phyloP scores from a whole-genome alignment of 2,797 vertebrate species.

The Takifugu ocellatus region DNA sequence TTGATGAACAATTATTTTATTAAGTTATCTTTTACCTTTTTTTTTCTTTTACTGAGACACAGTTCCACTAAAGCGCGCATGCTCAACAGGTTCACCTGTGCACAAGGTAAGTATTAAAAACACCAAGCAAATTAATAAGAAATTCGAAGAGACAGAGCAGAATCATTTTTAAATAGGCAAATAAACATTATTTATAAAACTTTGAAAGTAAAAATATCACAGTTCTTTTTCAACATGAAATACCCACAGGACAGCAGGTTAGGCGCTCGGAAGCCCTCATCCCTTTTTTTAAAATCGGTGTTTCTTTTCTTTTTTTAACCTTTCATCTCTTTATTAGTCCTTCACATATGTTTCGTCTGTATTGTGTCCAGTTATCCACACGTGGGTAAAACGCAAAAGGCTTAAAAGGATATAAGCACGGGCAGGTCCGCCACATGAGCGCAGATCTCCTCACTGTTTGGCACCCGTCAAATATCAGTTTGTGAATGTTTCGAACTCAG shows the following conservation, averaged over 20 bases:
- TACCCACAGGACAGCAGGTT: conserved; percentile 76
- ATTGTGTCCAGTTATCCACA: conserved; percentile 69
- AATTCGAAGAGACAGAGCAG: conserved; percentile 83
- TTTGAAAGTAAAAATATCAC: conserved; percentile 86
- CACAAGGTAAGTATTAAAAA: conserved; percentile 87
- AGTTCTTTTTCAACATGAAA: conserved; percentile 84
- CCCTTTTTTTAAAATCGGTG: conserved; percentile 1
- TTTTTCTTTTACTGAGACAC: conserved; percentile 84
- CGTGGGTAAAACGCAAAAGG: conserved; percentile 67
- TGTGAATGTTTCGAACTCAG: conserved; percentile 60
- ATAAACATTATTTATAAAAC: conserved; percentile 94
- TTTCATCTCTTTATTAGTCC: conserved; percentile 62
- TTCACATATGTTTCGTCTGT: conserved; percentile 60
- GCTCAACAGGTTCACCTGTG: conserved; percentile 87
- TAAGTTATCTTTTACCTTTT: conserved; percentile 70
- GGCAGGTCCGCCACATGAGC: conserved; percentile 53
- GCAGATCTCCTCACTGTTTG: conserved; percentile 58
- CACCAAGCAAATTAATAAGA: conserved; percentile 86
- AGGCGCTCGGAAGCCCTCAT: conserved; percentile 62
- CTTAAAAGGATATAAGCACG: conserved; percentile 58
- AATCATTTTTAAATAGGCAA: conserved; percentile 92
- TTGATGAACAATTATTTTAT: conserved; percentile 85
- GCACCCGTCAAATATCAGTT: conserved; percentile 68
- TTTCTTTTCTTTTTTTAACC: conserved; percentile 9
- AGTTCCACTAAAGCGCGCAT: conserved; percentile 83